These are phyloP conservation scores for Salarias fasciatus DNA, from an alignment of 2,797 vertebrate genomes.

Conservation along the genomic window DNA sequence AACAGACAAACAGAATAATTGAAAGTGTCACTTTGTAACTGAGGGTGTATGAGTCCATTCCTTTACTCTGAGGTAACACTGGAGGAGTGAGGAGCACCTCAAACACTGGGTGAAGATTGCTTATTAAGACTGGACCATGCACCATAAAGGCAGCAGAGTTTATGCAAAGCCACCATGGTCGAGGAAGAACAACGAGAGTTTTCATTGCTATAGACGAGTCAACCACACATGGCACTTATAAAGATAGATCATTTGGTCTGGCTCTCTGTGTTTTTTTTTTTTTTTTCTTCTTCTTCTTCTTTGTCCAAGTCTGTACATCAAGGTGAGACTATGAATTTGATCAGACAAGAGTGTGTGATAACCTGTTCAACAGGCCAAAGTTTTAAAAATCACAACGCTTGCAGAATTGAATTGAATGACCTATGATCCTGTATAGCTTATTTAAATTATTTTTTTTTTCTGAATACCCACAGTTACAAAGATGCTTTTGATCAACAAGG, in stretches of 20 bases:
- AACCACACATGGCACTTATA: constrained; percentile 73
- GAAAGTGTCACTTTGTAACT: constrained; percentile 81
- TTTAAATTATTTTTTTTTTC: constrained; percentile 41
- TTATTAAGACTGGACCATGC: constrained; percentile 67
- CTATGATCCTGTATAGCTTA: constrained; percentile 67
- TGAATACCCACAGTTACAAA: constrained; percentile 84
- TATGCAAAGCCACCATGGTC: constrained; percentile 73
- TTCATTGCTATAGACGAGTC: constrained; percentile 81
- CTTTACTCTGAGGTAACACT: constrained; percentile 84
- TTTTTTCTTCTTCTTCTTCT: constrained; percentile 33
- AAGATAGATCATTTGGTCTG: constrained; percentile 72
- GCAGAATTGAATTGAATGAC: constrained; percentile 62
- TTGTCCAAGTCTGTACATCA: constrained; percentile 55
- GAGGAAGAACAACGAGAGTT: constrained; percentile 83
- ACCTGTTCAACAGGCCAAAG: constrained; percentile 77
- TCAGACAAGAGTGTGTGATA: constrained; percentile 46
- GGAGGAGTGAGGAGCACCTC: constrained; percentile 72
- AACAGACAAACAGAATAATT: constrained; percentile 71
- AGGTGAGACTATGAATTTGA: constrained; percentile 67
- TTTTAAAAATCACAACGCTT: constrained; percentile 63
- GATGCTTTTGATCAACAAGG: constrained; percentile 77
- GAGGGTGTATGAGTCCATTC: constrained; percentile 82
- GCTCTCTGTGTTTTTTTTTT: constrained; percentile 45
- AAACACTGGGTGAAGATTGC: constrained; percentile 75
- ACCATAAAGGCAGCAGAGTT: constrained; percentile 74